Evolutionary conservation across 2,888 invertebrate species (phyloP), one percentile per base, ranked within the genome.

Genomic region (Chorisops tibialis): DNA sequence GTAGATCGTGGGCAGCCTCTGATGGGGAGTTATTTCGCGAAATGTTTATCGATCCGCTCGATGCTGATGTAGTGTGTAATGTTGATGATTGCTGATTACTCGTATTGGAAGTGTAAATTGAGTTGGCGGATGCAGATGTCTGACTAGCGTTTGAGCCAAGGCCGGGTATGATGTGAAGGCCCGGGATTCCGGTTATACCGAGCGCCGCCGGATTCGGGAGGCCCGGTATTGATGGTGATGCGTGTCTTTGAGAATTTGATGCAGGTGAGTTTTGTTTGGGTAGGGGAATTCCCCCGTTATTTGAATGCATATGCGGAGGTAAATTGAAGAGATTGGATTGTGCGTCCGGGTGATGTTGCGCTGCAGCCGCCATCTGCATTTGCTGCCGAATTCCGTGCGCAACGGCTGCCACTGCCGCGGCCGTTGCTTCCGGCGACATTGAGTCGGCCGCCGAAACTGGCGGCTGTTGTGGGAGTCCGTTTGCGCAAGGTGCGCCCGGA

Each of bases 351-450:
- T 79, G 77, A 74, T 83, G 80, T 73, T 81, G 79, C 68, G 83
- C 81, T 9, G 85, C 86, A 4, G 86, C 86, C 1, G 89, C 90
- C 74, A 79, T 75, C 71, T 79, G 79, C 89, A 92, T 91, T 78
- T 92, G 92, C 69, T 92, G 91, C 54, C 91, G 84, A 62, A 92
- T 81, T 45, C 90, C 90, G 79, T 91, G 91, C 14, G 92, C 92
- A 60, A 92, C 91, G 16, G 90, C 90, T 11, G 91, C 91, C 41
- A 91, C 91, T 38, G 92, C 92, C 37, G 91, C 91, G 54, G 91
- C 90, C 16, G 91, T 90, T 11, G 88, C 87, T 60, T 84, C 84
- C 54, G 87, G 86, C 4, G 87, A 85, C 74, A 79, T 75, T 58
- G 77, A 81, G 52, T 78, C 79, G 12, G 73, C 72, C 14, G 69